These are phyloP conservation scores for Andrena hattorfiana DNA, from an alignment of 2,888 invertebrate species.

Conservation along the genomic window DNA sequence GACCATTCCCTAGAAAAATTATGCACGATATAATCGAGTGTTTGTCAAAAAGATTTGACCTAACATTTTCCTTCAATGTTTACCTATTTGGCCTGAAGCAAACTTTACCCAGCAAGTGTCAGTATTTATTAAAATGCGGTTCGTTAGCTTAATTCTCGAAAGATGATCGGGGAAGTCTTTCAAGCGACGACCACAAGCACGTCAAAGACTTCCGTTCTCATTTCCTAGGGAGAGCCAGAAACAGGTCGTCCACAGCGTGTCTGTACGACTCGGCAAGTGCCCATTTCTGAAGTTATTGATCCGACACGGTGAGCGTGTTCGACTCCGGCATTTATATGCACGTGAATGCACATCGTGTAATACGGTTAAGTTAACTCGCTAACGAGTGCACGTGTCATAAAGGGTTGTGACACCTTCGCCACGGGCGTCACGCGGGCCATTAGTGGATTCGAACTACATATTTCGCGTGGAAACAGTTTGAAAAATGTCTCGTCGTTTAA, in stretches of 20 bases:
- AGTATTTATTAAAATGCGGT: constrained; percentile 12
- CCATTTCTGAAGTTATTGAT: constrained; percentile 75
- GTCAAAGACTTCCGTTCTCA: constrained; percentile 57
- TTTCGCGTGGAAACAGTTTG: background rate
- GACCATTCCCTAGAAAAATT: no score
- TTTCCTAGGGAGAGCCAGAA: constrained; percentile 65
- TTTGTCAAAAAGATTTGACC: background rate
- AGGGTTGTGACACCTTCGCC: constrained; percentile 28
- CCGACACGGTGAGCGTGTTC: constrained; percentile 72
- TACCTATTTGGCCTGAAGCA: background rate
- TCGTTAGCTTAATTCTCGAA: constrained; percentile 11
- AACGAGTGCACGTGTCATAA: constrained; percentile 51
- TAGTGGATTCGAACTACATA: background rate
- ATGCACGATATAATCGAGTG: background rate
- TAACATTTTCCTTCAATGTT: background rate
- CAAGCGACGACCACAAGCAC: constrained; percentile 24
- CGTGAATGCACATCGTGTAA: constrained; percentile 61
- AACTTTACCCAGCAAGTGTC: background rate
- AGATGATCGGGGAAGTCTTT: constrained; percentile 27
- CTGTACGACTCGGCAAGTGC: constrained; percentile 62
- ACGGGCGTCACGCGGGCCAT: constrained; percentile 15
- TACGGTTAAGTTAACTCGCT: constrained; percentile 66
- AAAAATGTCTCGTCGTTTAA: background rate
- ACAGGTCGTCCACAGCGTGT: constrained; percentile 57
- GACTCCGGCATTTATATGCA: constrained; percentile 64